A percentile compares a stretch with the other conserved stretches of the same genome.
phyloP scores from a whole-genome alignment of 1,140 invertebrate genomes.

The Gonioctena quinquepunctata region DNA sequence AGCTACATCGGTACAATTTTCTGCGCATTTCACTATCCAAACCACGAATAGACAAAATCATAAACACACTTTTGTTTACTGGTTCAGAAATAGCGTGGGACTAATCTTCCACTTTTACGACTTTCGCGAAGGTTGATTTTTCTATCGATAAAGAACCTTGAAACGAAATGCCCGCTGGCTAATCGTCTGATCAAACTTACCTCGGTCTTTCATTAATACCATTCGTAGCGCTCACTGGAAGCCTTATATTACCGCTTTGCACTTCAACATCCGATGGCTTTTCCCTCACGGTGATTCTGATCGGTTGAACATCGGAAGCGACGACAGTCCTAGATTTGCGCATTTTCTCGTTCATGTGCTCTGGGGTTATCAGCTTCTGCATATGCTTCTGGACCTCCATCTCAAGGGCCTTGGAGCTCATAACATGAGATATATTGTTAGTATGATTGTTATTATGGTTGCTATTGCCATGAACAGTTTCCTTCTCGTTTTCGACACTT shows the following conservation, averaged over 20 bases:
- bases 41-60: background rate
- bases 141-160: conserved; percentile 5
- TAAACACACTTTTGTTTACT: background rate
- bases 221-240: conserved; percentile 46
- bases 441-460: conserved; percentile 28
- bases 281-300: conserved; percentile 51
- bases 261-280: conserved; percentile 51
- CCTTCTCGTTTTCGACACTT: background rate
- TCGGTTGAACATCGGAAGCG: conserved; percentile 49
- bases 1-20: too few species aligned
- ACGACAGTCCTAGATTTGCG: conserved; percentile 46
- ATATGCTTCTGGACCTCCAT: conserved; percentile 44
- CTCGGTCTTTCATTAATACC: conserved; percentile 47
- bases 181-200: conserved; percentile 38
- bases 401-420: conserved; percentile 33
- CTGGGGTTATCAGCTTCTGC: conserved; percentile 36
- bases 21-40: background rate
- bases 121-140: conserved; percentile 10
- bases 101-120: conserved; percentile 5
- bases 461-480: conserved; percentile 13
- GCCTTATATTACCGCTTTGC: conserved; percentile 51
- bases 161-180: background rate
- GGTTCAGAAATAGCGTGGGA: conserved; percentile 14
- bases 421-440: conserved; percentile 36
- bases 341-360: conserved; percentile 34